phyloP scores from a whole-genome alignment of 2,113 vertebrate genomes.

The Maylandia zebra region DNA sequence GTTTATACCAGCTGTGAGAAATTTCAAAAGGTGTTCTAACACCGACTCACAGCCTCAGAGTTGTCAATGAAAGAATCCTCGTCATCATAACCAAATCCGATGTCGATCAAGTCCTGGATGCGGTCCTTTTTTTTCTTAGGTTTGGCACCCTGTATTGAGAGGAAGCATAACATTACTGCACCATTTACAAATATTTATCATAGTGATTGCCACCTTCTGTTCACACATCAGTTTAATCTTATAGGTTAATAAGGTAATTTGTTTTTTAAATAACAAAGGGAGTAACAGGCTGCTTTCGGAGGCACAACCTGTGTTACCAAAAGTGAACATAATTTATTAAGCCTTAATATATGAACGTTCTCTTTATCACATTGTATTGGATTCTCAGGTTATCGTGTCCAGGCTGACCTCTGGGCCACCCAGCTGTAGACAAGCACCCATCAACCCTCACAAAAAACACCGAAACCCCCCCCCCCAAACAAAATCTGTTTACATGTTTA shows the following conservation, averaged over 20 bases:
- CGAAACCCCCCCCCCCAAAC: neutral
- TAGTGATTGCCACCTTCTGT: neutral
- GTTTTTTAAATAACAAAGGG: neutral
- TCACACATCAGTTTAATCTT: neutral
- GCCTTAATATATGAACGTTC: neutral
- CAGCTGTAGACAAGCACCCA: neutral
- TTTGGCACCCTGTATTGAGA: slow-evolving; percentile 69
- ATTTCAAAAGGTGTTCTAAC: neutral
- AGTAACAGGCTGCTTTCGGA: neutral
- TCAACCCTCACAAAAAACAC: neutral
- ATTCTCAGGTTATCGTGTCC: neutral
- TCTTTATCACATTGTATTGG: neutral
- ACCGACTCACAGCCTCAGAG: slow-evolving; percentile 87
- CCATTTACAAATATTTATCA: neutral
- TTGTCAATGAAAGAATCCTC: slow-evolving; percentile 98
- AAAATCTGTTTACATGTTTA: neutral
- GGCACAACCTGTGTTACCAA: neutral
- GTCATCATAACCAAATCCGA: slow-evolving; percentile 93
- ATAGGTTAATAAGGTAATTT: neutral
- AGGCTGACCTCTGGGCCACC: accelerated
- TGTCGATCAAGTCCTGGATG: slow-evolving; percentile 89
- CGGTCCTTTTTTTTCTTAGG: slow-evolving; percentile 83
- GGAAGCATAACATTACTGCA: neutral
- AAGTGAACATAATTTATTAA: neutral
- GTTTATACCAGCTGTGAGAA: neutral